A percentile compares a stretch with the other conserved stretches of the same genome.
These are phyloP conservation scores for Lutjanus argentimaculatus DNA, from an alignment of 2,797 vertebrate species.

Conservation along the genomic window DNA sequence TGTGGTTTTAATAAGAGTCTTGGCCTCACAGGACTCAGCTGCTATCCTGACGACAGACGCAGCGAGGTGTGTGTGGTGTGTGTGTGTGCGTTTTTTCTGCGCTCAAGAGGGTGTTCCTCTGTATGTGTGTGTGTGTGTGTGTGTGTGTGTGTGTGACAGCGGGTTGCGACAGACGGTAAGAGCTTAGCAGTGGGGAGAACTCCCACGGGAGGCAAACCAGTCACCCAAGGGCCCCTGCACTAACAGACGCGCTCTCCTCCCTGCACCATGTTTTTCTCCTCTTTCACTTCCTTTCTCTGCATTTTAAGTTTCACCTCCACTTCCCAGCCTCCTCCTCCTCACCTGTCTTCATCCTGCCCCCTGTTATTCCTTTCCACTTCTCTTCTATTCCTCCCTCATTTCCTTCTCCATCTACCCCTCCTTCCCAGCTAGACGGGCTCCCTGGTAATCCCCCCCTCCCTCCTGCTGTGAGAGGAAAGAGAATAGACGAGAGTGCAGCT, in stretches of 20 bases:
- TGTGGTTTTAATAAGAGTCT: slow-evolving; percentile 99
- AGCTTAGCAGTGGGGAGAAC: slow-evolving; percentile 79
- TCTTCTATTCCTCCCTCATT: slow-evolving; percentile 17
- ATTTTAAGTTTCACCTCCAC: slow-evolving; percentile 23
- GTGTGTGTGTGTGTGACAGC: slow-evolving; percentile 83
- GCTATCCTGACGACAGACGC: slow-evolving; percentile 93
- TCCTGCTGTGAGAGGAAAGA: slow-evolving; percentile 58
- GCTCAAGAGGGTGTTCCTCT: slow-evolving; percentile 17
- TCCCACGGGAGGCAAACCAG: slow-evolving; percentile 80
- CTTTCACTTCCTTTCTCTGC: slow-evolving; percentile 5
- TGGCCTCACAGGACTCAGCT: slow-evolving; percentile 97
- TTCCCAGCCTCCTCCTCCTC: slow-evolving; percentile 29
- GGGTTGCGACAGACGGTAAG: slow-evolving; percentile 86
- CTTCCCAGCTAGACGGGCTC: slow-evolving; percentile 63
- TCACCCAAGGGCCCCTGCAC: slow-evolving; percentile 89
- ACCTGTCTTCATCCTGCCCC: slow-evolving; percentile 37
- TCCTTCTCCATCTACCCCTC: slow-evolving; percentile 15
- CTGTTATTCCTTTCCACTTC: not conserved
- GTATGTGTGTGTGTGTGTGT: slow-evolving; percentile 47
- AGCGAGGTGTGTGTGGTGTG: slow-evolving; percentile 76
- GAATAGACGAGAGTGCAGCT: slow-evolving; percentile 66
- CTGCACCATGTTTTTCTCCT: slow-evolving; percentile 40
- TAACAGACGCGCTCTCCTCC: slow-evolving; percentile 83
- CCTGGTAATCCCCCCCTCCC: slow-evolving; percentile 60
- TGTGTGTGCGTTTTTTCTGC: slow-evolving; percentile 33